phyloP scores from a whole-genome alignment of 2,113 vertebrate genomes.

The Micronycteris hirsuta region DNA sequence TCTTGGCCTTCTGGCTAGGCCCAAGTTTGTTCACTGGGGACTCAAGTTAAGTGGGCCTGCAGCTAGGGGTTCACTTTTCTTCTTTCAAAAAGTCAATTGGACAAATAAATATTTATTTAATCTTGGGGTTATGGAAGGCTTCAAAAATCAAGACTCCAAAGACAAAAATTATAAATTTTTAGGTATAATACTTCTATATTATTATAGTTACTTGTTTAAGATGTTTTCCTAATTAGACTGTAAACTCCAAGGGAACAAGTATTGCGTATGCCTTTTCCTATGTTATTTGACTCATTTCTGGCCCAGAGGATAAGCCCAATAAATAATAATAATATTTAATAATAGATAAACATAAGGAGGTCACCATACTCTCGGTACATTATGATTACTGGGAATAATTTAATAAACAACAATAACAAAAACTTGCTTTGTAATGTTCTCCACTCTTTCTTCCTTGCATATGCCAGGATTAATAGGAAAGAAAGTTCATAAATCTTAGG shows the following conservation, averaged over 20 bases:
- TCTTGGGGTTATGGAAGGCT: neutral
- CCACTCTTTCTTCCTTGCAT: conserved; percentile 69
- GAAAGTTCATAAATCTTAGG: conserved; percentile 51
- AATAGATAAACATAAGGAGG: neutral
- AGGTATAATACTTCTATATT: neutral
- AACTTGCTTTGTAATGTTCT: conserved; percentile 65
- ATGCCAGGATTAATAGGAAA: conserved; percentile 74
- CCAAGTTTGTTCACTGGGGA: neutral
- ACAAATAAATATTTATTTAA: neutral
- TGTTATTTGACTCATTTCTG: conserved; percentile 52
- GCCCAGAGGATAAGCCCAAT: neutral
- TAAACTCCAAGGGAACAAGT: neutral
- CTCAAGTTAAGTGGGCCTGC: neutral
- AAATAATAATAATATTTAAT: neutral
- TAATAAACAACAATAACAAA: conserved; percentile 68
- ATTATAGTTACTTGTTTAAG: neutral
- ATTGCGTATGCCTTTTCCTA: neutral
- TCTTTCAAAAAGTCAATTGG: conserved; percentile 33
- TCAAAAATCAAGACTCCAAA: neutral
- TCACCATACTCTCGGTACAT: neutral
- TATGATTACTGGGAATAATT: neutral
- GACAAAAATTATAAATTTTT: conserved; percentile 18
- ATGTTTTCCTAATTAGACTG: neutral
- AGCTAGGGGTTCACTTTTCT: neutral
- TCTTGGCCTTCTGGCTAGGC: neutral